A percentile compares a stretch with the other conserved stretches of the same genome.
Evolutionary conservation across 92 coral and sea anemone genomes (phyloP).

Genomic region (Diadumene lineata): DNA sequence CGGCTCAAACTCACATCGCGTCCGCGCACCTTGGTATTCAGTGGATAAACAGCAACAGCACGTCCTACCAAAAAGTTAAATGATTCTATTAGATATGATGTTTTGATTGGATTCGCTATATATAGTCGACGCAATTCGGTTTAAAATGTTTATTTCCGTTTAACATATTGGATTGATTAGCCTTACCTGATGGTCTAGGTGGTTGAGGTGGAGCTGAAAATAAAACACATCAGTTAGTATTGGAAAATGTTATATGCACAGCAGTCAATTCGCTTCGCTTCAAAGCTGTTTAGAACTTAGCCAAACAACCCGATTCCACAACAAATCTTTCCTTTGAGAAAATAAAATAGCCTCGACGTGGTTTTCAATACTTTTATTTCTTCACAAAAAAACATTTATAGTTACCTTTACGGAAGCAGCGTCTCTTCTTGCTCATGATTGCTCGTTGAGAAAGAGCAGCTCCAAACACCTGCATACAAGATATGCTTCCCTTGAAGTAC

Average conservation of each 20-base stretch:
- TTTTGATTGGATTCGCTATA: too few species aligned
- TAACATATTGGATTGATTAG: not conserved
- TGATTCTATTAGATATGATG: too few species aligned
- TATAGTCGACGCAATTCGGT: too few species aligned
- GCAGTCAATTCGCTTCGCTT: too few species aligned
- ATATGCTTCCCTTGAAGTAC: constrained; percentile 54
- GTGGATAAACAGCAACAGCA: constrained; percentile 51
- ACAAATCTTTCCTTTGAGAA: too few species aligned
- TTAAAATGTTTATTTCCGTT: not conserved
- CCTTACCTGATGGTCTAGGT: not conserved
- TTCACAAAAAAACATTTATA: not conserved
- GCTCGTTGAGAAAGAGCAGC: not conserved
- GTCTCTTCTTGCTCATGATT: constrained; percentile 3
- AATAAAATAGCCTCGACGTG: too few species aligned
- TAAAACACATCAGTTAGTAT: too few species aligned
- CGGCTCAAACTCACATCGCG: constrained; percentile 22
- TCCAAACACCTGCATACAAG: constrained; percentile 1
- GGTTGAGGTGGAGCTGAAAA: not conserved
- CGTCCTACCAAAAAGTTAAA: constrained; percentile 57
- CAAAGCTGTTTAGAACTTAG: too few species aligned
- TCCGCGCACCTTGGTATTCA: constrained; percentile 48
- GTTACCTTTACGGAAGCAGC: not conserved
- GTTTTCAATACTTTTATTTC: too few species aligned
- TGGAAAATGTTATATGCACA: too few species aligned
- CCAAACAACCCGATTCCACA: too few species aligned